phyloP scores from a whole-genome alignment of 2,797 vertebrate genomes.

The Buphagus erythrorhynchus region DNA sequence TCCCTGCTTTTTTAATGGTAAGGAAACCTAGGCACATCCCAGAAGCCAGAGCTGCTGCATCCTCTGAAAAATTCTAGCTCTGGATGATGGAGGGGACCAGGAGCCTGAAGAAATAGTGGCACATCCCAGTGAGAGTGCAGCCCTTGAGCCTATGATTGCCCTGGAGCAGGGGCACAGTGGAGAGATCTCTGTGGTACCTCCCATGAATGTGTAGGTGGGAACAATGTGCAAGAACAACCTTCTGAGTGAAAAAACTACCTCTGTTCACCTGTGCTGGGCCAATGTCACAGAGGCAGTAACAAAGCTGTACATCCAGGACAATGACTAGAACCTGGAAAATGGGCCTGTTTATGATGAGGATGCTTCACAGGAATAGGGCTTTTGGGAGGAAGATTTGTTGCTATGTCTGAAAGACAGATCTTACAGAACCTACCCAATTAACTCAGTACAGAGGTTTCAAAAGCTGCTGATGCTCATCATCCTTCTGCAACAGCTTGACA shows the following conservation, averaged over 20 bases:
- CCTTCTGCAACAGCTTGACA: background rate
- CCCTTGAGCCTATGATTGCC: background rate
- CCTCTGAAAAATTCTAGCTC: background rate
- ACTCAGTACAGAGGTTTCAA: background rate
- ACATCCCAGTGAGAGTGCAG: background rate
- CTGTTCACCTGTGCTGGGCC: accelerated
- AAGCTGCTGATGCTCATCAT: background rate
- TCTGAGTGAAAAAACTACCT: background rate
- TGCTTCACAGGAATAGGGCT: background rate
- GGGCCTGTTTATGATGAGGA: background rate
- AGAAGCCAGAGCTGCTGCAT: background rate
- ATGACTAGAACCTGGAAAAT: accelerated
- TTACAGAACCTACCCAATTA: background rate
- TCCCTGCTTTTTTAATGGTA: background rate
- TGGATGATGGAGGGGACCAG: background rate
- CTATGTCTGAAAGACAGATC: background rate
- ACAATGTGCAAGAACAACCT: background rate
- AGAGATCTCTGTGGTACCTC: background rate
- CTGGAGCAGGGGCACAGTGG: no score
- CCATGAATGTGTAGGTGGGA: background rate
- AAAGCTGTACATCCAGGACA: background rate
- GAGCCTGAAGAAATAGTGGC: background rate
- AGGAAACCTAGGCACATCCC: background rate
- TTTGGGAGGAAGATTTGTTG: background rate
- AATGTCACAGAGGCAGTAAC: background rate